Conservation (phyloP, 2,797 vertebrate species). For the Falco peregrinus region DNA sequence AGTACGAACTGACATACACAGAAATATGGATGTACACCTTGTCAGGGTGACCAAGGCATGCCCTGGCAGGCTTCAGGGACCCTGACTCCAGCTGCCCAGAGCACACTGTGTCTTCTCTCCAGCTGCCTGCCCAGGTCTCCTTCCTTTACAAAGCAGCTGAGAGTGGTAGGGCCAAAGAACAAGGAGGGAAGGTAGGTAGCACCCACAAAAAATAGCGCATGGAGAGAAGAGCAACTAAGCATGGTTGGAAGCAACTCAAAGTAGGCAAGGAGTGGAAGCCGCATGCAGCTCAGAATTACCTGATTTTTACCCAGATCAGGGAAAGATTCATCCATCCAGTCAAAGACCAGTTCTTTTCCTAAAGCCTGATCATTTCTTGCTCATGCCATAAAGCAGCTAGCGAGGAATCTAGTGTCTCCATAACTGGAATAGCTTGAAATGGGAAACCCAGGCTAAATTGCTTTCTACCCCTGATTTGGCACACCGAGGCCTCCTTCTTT, state of each 20-base stretch:
- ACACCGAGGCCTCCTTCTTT: background rate
- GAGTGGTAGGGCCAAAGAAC: background rate
- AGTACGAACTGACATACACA: background rate
- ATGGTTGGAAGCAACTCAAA: background rate
- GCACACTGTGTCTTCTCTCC: background rate
- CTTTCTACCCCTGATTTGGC: background rate
- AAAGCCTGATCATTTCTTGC: background rate
- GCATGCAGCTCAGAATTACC: background rate
- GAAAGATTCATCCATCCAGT: background rate
- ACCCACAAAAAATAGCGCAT: background rate
- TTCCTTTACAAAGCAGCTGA: background rate
- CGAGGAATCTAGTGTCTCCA: background rate
- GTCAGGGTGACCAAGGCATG: background rate
- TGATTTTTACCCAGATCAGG: background rate
- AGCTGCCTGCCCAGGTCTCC: background rate
- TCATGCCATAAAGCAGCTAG: background rate
- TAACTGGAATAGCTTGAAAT: background rate
- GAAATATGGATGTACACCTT: background rate
- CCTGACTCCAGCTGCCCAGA: background rate
- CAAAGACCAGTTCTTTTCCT: background rate
- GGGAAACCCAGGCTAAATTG: background rate
- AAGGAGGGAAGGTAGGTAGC: background rate
- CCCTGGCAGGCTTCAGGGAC: background rate
- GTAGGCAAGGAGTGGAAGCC: background rate
- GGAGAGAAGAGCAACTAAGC: background rate